Evolutionary conservation across 2,113 vertebrate species (phyloP), one percentile per base, ranked within the genome.

Genomic region (Centropristis striata): DNA sequence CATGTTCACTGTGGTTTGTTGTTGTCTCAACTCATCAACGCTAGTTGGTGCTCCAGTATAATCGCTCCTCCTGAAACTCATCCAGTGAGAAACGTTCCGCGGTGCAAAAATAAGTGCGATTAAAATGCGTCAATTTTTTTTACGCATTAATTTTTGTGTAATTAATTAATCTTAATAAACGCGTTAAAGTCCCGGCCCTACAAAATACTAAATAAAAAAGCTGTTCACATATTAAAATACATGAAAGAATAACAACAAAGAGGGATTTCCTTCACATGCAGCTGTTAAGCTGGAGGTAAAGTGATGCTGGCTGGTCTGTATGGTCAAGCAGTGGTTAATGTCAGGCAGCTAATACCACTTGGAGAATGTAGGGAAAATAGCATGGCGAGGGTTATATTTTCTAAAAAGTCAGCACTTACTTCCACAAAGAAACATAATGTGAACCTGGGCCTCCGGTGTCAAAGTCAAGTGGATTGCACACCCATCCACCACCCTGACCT

Each of bases 381-480:
- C 23, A 44, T 44, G 15, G 60, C 44, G 4, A 18, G 41, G 39
- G 13, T 42, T 18, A 63, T 6, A 39, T 39, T 23, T 21, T 20
- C 32, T 36, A 12, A 13, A 4, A 23, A 60, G 11, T 21, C 36
- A 60, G 12, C 58, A 23, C 13, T 60, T 13, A 23, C 7, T 15
- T 60, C 6, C 36, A 60, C 37, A 23, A 41, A 37, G 28, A 41
- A 41, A 41, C 37, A 41, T 41, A 15, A 60, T 41, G n/a, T 41
- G 37, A 41, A 60, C n/a, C 57, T 37, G 36, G 16, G 18, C 57
- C 57, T 59, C 57, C 13, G 32, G 57, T 59, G 32, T 59, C n/a
- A 16, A 60, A 60, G 37, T 41, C 58, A 60, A 36, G 27, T 65
- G 44, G 4, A 36, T 21, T 65, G 16, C 16, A n/a, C 23, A 47